Percentiles rank a stretch among this genome's conserved stretches.
Conservation (phyloP, 2,888 invertebrate genomes). For the Leptopilina drosophilae region DNA sequence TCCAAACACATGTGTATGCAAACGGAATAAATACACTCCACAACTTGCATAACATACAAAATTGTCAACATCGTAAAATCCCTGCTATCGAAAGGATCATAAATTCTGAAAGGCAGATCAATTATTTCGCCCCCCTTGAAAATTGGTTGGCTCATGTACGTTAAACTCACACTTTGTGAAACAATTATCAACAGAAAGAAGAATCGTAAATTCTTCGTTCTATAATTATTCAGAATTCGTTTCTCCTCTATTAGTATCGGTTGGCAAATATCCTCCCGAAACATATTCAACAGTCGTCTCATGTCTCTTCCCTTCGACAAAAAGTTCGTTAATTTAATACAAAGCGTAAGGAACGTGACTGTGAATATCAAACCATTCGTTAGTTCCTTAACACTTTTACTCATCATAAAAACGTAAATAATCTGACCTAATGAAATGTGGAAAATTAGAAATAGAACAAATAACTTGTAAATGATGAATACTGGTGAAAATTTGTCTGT, state of each 20-base stretch:
- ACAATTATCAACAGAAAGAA: neutral
- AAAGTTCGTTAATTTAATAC: neutral
- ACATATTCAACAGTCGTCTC: neutral
- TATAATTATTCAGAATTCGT: neutral
- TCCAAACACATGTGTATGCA: neutral
- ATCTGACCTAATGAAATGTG: neutral
- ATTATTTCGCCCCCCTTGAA: neutral
- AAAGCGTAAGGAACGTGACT: neutral
- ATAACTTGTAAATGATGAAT: neutral
- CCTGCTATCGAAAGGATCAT: neutral
- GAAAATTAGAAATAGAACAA: neutral
- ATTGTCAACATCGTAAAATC: neutral
- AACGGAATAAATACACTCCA: neutral
- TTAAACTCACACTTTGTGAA: neutral
- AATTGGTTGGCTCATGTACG: neutral
- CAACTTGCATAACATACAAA: neutral
- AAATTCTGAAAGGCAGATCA: neutral
- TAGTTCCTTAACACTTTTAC: constrained; percentile 1
- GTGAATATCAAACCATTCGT: neutral
- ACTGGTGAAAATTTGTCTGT: neutral
- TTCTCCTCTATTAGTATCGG: neutral
- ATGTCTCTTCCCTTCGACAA: neutral
- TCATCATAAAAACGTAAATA: neutral
- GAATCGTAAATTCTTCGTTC: neutral
- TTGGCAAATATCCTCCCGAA: neutral